Evolutionary conservation across 1,140 invertebrate genomes (phyloP).

Genomic region (Penaeus vannamei): DNA sequence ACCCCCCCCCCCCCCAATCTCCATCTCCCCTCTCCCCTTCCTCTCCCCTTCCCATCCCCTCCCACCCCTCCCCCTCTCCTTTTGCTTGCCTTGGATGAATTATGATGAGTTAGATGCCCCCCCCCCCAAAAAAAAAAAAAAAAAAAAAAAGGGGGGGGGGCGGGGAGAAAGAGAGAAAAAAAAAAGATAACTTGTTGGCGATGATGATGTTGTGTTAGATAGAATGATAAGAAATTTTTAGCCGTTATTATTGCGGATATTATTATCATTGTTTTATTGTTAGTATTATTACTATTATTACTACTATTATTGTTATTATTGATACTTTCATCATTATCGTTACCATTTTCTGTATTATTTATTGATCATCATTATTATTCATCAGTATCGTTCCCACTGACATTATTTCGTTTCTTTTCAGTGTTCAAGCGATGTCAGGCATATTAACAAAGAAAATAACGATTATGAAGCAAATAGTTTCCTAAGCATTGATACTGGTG

Average conservation of each 20-base stretch:
- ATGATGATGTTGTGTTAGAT: no score
- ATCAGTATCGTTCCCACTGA: neutral
- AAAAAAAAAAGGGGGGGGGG: no score
- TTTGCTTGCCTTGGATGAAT: neutral
- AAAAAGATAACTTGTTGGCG: no score
- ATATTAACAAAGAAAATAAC: no score
- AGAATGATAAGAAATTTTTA: neutral
- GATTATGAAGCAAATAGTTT: no score
- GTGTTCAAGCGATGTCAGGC: neutral
- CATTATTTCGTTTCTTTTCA: neutral
- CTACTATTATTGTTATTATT: neutral
- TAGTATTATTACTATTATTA: conserved; percentile 14
- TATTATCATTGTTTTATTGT: neutral
- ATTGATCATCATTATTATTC: neutral
- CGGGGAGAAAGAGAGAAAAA: no score
- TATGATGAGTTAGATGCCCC: no score
- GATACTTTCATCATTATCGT: neutral
- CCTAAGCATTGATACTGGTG: no score
- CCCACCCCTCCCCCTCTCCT: neutral
- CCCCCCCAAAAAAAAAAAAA: no score
- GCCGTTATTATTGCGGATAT: neutral
- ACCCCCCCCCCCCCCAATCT: neutral
- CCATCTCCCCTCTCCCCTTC: neutral
- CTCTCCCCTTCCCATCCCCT: neutral
- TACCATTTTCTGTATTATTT: neutral